phyloP scores from a whole-genome alignment of 2,113 vertebrate species.

The Aldabrachelys gigantea region DNA sequence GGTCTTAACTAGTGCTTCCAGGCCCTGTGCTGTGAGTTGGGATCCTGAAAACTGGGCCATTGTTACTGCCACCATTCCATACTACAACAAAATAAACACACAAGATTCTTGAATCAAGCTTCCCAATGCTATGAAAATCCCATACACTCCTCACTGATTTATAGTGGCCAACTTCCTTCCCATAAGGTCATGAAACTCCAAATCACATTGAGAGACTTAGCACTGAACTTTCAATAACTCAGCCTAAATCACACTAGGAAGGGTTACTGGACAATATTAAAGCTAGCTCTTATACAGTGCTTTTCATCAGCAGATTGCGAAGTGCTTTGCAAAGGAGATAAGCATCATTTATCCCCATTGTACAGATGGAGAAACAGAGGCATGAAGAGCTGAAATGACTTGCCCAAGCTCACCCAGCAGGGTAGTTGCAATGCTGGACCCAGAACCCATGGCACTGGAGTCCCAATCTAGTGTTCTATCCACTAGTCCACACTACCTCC shows the following conservation, averaged over 20 bases:
- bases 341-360: neutral
- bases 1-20: neutral
- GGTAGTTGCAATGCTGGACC: neutral
- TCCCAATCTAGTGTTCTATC: neutral
- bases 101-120: neutral
- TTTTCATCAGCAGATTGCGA: neutral
- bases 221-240: neutral
- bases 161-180: neutral
- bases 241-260: neutral
- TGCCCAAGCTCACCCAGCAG: neutral
- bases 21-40: neutral
- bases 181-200: neutral
- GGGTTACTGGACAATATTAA: neutral
- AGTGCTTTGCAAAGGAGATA: neutral
- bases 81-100: neutral
- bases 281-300: neutral
- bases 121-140: neutral
- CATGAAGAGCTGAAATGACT: neutral
- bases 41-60: neutral
- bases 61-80: neutral
- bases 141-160: neutral
- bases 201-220: neutral
- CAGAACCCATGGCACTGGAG: neutral
- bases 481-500: neutral
- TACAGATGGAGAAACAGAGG: neutral